Base-by-base conservation (phyloP, 2,888 invertebrate genomes). In the Pogonocherus hispidulus region DNA sequence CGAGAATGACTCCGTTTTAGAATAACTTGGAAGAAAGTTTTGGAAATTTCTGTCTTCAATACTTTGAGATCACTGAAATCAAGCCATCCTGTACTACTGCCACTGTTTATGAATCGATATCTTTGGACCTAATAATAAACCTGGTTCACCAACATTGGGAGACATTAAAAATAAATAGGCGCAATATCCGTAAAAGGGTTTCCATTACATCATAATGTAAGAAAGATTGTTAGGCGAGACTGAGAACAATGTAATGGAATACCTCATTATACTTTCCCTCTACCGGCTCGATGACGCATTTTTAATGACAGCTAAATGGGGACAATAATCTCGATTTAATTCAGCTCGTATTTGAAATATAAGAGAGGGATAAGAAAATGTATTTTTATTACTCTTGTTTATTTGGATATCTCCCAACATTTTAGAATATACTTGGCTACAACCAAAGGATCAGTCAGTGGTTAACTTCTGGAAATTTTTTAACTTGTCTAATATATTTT, bases 251-350 rank as follows among this genome's bases (percentile, higher is more conserved):
- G 41, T 41, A 41, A 41, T 41, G 41, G 41, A n/a, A 32, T 32
- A 32, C 32, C 32, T 32, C 11, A 1, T 11, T 41, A n/a, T 16
- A 41, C 41, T 16, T 41, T 41, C 16, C n/a, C 14, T 41, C 5
- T 32, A 8, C 8, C 32, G 11, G 41, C 41, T n/a, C 5, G 41
- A n/a, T 16, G n/a, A 41, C 11, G 14, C 14, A 41, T 41, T 41
- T n/a, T 41, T 16, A 41, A 41, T 9, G 3, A 32, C 32, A 9
- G 32, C 32, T 32, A 32, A 32, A 32, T 41, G 41, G 41, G n/a
- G n/a, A 41, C 41, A n/a, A 16, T 41, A 41, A 41, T 41, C 41
- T 41, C n/a, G 41, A 41, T 41, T 41, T 41, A 41, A 11, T 41
- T 16, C 32, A 32, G 8, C 32, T 32, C 11, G 8, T 11, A 32